Base-by-base conservation (phyloP, 2,888 invertebrate species). In the Sarcophaga carnaria region DNA sequence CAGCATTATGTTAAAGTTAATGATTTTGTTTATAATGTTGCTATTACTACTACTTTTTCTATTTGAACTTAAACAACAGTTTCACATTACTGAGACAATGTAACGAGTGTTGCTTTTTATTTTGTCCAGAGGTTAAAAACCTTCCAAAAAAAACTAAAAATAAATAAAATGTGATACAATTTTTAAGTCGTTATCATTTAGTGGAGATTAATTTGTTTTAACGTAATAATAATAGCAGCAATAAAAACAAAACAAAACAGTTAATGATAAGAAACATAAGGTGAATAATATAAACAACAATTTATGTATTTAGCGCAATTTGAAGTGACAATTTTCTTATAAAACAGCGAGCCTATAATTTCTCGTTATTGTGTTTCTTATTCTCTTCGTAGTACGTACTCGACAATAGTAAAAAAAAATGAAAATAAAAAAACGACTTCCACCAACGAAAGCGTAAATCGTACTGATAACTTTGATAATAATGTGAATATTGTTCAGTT, bases 401-500 rank as follows among this genome's bases (percentile, higher is more conserved):
- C 54, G 17, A 54, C 54, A 54, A 14, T 1, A 14, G 54, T 12
- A 54, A 54, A 14, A 54, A 3, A 14, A 49, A 54, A 54, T 14
- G 3, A 4, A 54, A 12, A 49, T 14, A 54, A 54, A 54, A 54
- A 80, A 80, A 64, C 76, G 80, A 84, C 81, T 75, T 84, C 84
- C 59, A 76, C 60, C 79, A 47, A 59, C 37, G 84, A 82, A 74
- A 79, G 71, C 87, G 79, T 69, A 82, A 84, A 75, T 79, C 67
- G 75, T 76, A 87, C 87, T 87, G 84, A 84, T 84, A 79, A 84
- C 76, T 82, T 67, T 79, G 81, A 87, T 87, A 87, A 81, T 75
- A 87, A 79, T 78, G 17, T 66, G 62, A 69, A 66, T 80, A 25
- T 72, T 59, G 72, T 60, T 60, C 45, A 74, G 5, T 62, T 62